Base-by-base conservation (phyloP, 1,140 invertebrate species). In the Antheraea mylitta region DNA sequence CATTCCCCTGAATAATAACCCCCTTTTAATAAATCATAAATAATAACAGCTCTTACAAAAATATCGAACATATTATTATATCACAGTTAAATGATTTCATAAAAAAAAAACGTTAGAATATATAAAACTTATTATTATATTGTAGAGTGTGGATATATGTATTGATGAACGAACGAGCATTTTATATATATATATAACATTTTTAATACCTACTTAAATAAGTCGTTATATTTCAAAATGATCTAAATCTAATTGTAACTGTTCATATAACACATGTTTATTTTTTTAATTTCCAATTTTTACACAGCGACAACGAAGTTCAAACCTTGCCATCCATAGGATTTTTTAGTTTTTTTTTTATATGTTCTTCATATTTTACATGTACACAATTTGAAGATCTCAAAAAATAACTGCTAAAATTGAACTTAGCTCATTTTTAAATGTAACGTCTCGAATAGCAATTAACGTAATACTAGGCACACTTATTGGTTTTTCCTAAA, bases 1-100 rank as follows among this genome's bases (percentile, higher is more conserved):
- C 11, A 6, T 53, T 53, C 45, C 11, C 13, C 9, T 53, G 16
- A 53, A 53, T 53, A 53, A 53, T 53, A 53, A 53, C 1, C 9
- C 45, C 11, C 16, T 53, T 48, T 53, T 42, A 42, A 53, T 53
- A 53, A 53, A 53, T 53, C 45, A 53, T 53, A 53, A 53, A 53
- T n/a, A 16, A 16, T 16, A 53, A 53, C 45, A 53, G 16, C 16
- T 53, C 45, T 53, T 53, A 16, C 9, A 53, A 53, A 53, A 10
- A 53, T 53, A 42, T 42, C 38, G 38, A 42, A 42, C 38, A 42
- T 42, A 53, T 53, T 53, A 53, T 53, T 53, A 53, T 53, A 53
- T 53, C 45, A 53, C 45, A 53, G 45, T 53, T 53, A 53, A 53
- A 53, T 13, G 45, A 53, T 53, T 53, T 53, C 7, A 53, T 53